Percentiles rank a stretch among this genome's conserved stretches.
Conservation (phyloP, 2,888 invertebrate species). For the Drosophila neutralis region DNA sequence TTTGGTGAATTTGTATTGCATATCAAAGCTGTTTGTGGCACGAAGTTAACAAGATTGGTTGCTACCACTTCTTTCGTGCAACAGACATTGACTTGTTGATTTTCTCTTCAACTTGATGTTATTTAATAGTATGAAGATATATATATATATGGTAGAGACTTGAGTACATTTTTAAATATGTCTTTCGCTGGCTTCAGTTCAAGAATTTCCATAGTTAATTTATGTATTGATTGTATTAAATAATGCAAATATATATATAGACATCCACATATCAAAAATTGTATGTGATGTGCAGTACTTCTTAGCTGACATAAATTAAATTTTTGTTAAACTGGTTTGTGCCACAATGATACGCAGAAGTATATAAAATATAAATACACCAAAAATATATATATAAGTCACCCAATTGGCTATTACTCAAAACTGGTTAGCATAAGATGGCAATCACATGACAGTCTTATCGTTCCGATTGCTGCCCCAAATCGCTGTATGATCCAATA, state of each 20-base stretch:
- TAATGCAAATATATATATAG: neutral
- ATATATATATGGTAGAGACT: neutral
- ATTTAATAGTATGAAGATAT: neutral
- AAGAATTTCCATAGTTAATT: neutral
- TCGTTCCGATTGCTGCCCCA: neutral
- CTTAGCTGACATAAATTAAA: neutral
- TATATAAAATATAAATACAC: neutral
- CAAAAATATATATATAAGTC: neutral
- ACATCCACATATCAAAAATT: neutral
- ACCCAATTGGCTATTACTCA: slow-evolving; percentile 29
- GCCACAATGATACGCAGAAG: neutral
- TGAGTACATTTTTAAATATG: neutral
- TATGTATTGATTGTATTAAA: neutral
- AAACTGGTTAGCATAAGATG: slow-evolving; percentile 36
- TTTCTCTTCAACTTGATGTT: neutral
- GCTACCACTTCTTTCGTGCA: neutral
- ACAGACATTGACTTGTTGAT: neutral
- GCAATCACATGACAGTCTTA: slow-evolving; percentile 16
- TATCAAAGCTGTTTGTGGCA: neutral
- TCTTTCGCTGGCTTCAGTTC: neutral
- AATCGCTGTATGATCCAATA: slow-evolving; percentile 50
- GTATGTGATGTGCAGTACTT: neutral
- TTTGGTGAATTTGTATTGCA: neutral
- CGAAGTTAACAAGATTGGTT: neutral
- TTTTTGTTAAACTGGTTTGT: neutral